Base-by-base conservation (phyloP, 2,797 vertebrate genomes). In the Tragelaphus eurycerus region DNA sequence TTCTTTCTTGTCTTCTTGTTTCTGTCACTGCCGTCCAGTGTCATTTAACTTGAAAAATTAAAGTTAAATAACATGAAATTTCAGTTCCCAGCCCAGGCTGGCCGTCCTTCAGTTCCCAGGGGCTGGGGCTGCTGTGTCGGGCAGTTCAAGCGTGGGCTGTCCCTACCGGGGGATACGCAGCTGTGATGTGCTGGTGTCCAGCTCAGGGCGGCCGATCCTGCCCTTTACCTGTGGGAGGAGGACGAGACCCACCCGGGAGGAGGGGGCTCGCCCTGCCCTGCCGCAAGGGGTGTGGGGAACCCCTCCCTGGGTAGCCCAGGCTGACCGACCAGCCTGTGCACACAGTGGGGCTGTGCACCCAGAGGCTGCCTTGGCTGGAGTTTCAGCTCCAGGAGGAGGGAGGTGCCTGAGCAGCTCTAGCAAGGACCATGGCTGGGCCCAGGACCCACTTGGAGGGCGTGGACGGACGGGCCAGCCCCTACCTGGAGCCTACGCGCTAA, bases 181-280 rank as follows among this genome's bases (percentile, higher is more conserved):
- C 91, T 38, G 54, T 7, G 43, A 6, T 0, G 7, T 34, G 55
- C 21, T 10, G 2, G 46, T 27, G 10, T 27, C 46, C 34, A 13
- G 6, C 25, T 71, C 12, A 25, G 14, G n/a, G 71, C 0, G 0
- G 19, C 59, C 11, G 0, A 14, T 50, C 21, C 4, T 31, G 21
- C 23, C 60, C 60, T 50, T 46, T 17, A 21, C 10, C 27, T 8
- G 7, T 1, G 6, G 81, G 83, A 57, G 43, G 17, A 85, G 55
- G 46, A 15, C 15, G 79, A 89, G 43, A 17, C 11, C 55, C 11
- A 16, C 86, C 43, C 7, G 2, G 15, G 15, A 52, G 43, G 62
- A 62, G 87, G 60, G 52, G 29, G 74, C n/a, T 21, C 0, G 0
- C 52, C 27, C 71, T 4, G 38, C 3, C 11, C 46, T 43, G 46